Conservation (phyloP, 1,140 invertebrate species). For the Drosophila repleta region DNA sequence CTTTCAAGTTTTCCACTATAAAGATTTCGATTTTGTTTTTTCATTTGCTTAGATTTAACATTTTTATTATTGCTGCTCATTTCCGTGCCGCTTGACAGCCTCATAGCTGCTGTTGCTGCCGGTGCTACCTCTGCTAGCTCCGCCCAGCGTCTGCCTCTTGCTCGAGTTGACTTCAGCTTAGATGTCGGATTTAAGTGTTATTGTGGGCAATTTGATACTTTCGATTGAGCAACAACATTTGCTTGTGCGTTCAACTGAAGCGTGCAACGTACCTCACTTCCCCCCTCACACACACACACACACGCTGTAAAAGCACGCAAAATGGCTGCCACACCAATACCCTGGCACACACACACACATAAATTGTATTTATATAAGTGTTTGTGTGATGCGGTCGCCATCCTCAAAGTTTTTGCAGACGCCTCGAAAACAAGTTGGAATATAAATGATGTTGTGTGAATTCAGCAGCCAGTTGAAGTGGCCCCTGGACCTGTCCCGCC, state of each 20-base stretch:
- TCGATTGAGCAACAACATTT: conserved; percentile 83
- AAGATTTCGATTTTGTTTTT: conserved; percentile 31
- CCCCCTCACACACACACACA: conserved; percentile 15
- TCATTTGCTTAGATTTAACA: conserved; percentile 50
- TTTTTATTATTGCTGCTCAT: conserved; percentile 72
- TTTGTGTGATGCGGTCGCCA: conserved; percentile 32
- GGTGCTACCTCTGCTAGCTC: neutral
- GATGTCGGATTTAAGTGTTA: conserved; percentile 81
- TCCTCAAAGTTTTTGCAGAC: conserved; percentile 60
- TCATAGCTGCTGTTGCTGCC: neutral
- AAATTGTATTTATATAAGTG: conserved; percentile 16
- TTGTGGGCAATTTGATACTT: conserved; percentile 83
- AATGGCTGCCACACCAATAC: conserved; percentile 66
- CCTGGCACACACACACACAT: conserved; percentile 27
- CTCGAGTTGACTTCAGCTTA: conserved; percentile 63
- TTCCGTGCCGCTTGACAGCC: conserved; percentile 46
- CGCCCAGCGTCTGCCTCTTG: neutral
- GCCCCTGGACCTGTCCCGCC: conserved; percentile 37
- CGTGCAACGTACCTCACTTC: conserved; percentile 47
- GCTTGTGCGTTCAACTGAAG: conserved; percentile 79
- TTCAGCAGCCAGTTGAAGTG: conserved; percentile 32
- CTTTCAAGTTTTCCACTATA: conserved; percentile 5
- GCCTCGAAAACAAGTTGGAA: conserved; percentile 78
- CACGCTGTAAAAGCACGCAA: conserved; percentile 62
- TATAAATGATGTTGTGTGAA: conserved; percentile 81